Percentiles rank a stretch among this genome's conserved stretches.
phyloP scores from a whole-genome alignment of 2,888 invertebrate species.

The Fragum sueziense region DNA sequence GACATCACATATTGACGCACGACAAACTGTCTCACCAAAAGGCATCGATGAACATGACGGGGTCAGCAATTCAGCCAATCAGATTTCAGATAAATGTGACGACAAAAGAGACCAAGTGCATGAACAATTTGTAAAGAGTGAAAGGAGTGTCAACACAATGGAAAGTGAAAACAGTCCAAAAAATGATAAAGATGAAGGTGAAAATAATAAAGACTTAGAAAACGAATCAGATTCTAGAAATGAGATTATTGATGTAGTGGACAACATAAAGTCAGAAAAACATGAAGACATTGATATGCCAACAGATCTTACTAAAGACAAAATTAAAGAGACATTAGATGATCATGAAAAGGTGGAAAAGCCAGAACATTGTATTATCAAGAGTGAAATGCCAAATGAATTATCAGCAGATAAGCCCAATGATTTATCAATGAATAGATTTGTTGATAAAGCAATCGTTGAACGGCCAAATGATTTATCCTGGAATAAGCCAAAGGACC shows the following conservation, averaged over 20 bases:
- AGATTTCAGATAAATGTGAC: not conserved
- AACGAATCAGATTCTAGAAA: not conserved
- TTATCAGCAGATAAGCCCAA: slow-evolving; percentile 18
- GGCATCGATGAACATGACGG: slow-evolving; percentile 19
- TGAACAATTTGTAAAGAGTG: not conserved
- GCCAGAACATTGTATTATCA: no score
- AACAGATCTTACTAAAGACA: slow-evolving; percentile 17
- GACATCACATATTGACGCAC: not conserved
- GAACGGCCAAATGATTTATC: slow-evolving; percentile 32
- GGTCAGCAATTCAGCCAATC: not conserved
- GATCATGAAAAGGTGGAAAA: not conserved
- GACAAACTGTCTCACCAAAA: slow-evolving; percentile 16
- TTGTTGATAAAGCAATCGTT: slow-evolving; percentile 6
- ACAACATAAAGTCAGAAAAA: not conserved
- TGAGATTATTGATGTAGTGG: not conserved
- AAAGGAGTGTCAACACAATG: not conserved
- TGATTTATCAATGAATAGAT: slow-evolving; percentile 37
- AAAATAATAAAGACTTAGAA: not conserved
- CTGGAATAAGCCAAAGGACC: slow-evolving; percentile 41
- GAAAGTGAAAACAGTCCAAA: slow-evolving; percentile 35
- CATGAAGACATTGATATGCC: slow-evolving; percentile 20
- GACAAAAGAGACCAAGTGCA: not conserved
- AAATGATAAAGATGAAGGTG: not conserved
- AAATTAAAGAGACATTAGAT: not conserved
- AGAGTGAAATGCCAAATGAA: slow-evolving; percentile 13